Percentiles rank a stretch among this genome's conserved stretches.
Conservation (phyloP, 2,113 vertebrate genomes). For the Candoia aspera region DNA sequence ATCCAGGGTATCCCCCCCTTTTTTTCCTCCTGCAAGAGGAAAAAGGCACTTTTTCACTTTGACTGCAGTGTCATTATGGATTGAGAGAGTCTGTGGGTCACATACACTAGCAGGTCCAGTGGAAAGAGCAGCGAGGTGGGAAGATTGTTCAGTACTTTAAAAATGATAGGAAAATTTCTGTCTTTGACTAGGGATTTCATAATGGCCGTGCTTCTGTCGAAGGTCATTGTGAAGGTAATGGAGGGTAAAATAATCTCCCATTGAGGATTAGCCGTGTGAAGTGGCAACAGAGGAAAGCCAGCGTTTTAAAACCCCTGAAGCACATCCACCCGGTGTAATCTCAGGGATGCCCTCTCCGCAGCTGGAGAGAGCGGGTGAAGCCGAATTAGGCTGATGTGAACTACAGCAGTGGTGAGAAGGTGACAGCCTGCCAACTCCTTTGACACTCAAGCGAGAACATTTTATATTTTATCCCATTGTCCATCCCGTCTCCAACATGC, state of each 20-base stretch:
- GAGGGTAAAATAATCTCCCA: constrained; percentile 71
- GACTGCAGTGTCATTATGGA: constrained; percentile 54
- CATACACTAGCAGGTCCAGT: constrained; percentile 55
- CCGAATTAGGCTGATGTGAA: constrained; percentile 37
- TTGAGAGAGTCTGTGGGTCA: constrained; percentile 50
- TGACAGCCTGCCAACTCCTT: constrained; percentile 25
- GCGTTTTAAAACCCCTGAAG: constrained; percentile 65
- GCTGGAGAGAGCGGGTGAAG: constrained; percentile 20
- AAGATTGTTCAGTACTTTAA: constrained; percentile 54
- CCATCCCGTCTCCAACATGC: not conserved
- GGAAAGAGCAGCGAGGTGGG: constrained; percentile 29
- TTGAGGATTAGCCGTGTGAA: constrained; percentile 58
- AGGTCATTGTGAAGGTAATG: constrained; percentile 72
- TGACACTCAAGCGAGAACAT: constrained; percentile 39
- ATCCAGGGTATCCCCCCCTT: constrained; percentile 35
- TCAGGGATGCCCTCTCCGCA: constrained; percentile 44
- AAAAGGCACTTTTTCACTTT: constrained; percentile 55
- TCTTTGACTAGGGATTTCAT: constrained; percentile 61
- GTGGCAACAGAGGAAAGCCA: constrained; percentile 60
- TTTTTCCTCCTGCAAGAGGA: not conserved
- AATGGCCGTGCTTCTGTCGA: constrained; percentile 63
- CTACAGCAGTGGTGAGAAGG: constrained; percentile 32
- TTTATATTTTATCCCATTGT: constrained; percentile 16
- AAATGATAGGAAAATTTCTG: constrained; percentile 63
- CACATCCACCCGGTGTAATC: constrained; percentile 40